Evolutionary conservation across 2,113 vertebrate genomes (phyloP).

Genomic region (Tetrax tetrax): DNA sequence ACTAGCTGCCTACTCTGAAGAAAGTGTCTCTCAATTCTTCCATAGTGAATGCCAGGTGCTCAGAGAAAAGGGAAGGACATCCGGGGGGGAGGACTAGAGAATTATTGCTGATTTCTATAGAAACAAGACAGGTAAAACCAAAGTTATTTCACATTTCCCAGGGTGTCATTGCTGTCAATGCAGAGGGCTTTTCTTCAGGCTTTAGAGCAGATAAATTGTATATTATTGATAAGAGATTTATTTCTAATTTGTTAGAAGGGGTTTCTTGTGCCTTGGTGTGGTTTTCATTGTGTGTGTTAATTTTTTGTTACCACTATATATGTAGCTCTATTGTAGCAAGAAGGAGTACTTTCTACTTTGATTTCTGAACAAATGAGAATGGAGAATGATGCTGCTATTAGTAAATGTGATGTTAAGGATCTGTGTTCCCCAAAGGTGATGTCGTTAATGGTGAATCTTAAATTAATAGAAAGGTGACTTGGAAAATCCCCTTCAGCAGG

Average conservation of each 20-base stretch:
- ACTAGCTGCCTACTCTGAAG: not conserved
- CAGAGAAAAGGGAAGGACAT: not conserved
- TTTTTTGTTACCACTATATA: conserved; percentile 20
- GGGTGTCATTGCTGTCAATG: not conserved
- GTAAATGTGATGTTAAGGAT: conserved; percentile 2
- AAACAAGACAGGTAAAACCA: not conserved
- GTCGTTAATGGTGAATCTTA: not conserved
- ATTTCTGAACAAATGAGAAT: conserved; percentile 29
- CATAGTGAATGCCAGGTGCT: not conserved
- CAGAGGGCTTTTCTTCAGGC: not conserved
- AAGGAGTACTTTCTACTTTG: not conserved
- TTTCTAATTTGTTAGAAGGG: conserved; percentile 1
- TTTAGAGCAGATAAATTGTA: not conserved
- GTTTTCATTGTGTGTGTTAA: not conserved
- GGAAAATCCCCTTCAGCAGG: not conserved
- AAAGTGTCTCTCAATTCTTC: not conserved
- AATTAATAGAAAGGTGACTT: not conserved
- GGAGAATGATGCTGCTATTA: not conserved
- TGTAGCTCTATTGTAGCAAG: not conserved
- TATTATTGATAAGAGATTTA: conserved; percentile 14
- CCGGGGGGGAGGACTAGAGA: not conserved
- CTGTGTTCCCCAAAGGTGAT: not conserved
- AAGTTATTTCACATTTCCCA: not conserved
- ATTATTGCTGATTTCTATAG: not conserved
- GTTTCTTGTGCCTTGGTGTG: not conserved